These are phyloP conservation scores for Phallusia fumigata DNA, from an alignment of 23 tunicate species.

Conservation along the genomic window DNA sequence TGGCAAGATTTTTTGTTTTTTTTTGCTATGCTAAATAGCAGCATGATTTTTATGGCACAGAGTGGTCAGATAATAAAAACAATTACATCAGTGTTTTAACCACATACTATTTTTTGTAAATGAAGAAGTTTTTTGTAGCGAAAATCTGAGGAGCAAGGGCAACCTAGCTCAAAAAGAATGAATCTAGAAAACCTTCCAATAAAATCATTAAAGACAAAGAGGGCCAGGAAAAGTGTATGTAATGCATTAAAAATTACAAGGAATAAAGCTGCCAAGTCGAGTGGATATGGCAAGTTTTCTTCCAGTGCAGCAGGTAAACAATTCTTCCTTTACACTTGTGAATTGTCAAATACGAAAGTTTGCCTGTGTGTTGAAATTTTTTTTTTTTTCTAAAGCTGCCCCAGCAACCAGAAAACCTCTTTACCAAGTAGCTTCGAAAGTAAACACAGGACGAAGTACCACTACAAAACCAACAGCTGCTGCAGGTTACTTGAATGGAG, in stretches of 20 bases:
- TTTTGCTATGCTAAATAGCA: too few relatives aligned
- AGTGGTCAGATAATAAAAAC: too few relatives aligned
- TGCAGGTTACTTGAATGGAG: neutral
- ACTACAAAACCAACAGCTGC: neutral
- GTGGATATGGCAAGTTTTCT: neutral
- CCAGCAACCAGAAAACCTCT: neutral
- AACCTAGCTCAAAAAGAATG: neutral
- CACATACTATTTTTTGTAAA: too few relatives aligned
- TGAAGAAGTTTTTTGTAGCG: neutral
- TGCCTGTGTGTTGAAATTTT: neutral
- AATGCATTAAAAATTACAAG: slow-evolving; percentile 25
- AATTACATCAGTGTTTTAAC: too few relatives aligned
- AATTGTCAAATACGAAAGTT: neutral
- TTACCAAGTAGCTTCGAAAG: neutral
- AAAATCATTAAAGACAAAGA: slow-evolving; percentile 4
- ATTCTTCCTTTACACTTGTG: too few relatives aligned
- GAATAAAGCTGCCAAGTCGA: neutral
- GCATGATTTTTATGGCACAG: too few relatives aligned
- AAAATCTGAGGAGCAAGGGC: neutral
- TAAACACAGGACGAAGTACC: neutral
- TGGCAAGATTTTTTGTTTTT: too few relatives aligned
- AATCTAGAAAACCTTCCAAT: neutral
- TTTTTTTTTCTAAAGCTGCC: neutral
- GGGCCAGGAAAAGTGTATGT: slow-evolving; percentile 28
- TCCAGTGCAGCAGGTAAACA: neutral